Conservation (phyloP, 2,888 invertebrate species). For the Eupithecia exiguata region DNA sequence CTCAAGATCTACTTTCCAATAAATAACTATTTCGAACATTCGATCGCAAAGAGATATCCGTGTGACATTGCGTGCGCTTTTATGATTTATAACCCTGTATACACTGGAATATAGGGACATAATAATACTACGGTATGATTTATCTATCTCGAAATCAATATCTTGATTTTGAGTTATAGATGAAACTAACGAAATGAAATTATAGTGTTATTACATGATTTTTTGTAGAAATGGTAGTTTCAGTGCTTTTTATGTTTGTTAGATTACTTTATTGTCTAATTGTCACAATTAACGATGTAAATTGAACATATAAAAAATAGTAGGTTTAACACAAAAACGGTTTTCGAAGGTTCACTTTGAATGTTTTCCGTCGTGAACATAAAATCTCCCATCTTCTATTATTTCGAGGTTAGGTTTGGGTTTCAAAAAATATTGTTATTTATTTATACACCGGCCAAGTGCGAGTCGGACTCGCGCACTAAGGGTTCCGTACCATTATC, state of each 20-base stretch:
- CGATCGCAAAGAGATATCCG: constrained; percentile 35
- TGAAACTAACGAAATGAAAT: not conserved
- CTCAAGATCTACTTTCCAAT: constrained; percentile 9
- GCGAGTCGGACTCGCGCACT: too few relatives aligned
- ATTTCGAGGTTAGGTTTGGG: not conserved
- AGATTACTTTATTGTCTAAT: not conserved
- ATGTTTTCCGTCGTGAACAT: not conserved
- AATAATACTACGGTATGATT: constrained; percentile 20
- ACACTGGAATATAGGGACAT: constrained; percentile 15
- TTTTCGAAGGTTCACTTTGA: not conserved
- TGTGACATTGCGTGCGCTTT: constrained; percentile 40
- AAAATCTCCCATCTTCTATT: not conserved
- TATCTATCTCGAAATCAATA: constrained; percentile 30
- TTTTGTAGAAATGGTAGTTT: not conserved
- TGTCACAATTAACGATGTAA: not conserved
- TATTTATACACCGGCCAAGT: too few relatives aligned
- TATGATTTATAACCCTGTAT: constrained; percentile 38
- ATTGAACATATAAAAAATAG: too few relatives aligned
- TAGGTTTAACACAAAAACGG: not conserved
- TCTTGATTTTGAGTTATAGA: constrained; percentile 20
- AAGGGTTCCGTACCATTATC: too few relatives aligned
- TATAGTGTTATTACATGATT: not conserved
- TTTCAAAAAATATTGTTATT: too few relatives aligned
- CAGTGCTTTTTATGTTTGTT: not conserved
- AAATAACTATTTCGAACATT: constrained; percentile 8